Percentiles rank a stretch among this genome's conserved stretches.
phyloP scores from a whole-genome alignment of 2,113 vertebrate species.

The Neotoma lepida region DNA sequence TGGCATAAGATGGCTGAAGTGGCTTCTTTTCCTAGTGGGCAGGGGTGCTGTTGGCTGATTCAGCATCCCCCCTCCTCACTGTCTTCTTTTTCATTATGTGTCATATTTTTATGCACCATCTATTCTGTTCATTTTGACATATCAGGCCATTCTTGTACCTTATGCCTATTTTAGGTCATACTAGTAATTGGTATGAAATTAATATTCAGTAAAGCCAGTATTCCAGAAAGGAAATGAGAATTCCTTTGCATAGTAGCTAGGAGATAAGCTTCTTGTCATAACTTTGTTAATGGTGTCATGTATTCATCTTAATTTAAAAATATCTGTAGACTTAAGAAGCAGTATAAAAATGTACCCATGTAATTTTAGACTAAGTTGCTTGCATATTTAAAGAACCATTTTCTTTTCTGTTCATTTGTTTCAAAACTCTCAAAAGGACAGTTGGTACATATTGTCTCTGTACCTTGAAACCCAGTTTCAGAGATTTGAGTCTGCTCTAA shows the following conservation, averaged over 20 bases:
- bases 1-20: not conserved
- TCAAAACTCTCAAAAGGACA: not conserved
- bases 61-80: not conserved
- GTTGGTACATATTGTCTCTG: not conserved
- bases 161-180: not conserved
- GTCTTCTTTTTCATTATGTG: not conserved
- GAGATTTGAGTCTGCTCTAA: constrained; percentile 52
- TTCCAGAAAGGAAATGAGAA: constrained; percentile 10
- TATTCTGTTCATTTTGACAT: not conserved
- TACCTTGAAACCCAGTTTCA: not conserved
- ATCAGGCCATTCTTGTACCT: not conserved
- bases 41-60: not conserved
- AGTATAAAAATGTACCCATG: constrained; percentile 1
- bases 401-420: constrained; percentile 36
- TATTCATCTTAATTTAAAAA: not conserved
- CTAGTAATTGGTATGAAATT: constrained; percentile 15
- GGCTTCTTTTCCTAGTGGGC: not conserved
- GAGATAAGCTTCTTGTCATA: constrained; percentile 43
- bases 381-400: not conserved
- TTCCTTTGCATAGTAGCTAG: constrained; percentile 21
- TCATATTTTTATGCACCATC: not conserved
- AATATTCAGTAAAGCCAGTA: not conserved
- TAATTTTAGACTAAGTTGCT: constrained; percentile 11
- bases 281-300: constrained; percentile 44
- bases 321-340: not conserved